A percentile compares a stretch with the other conserved stretches of the same genome.
Evolutionary conservation across 2,113 vertebrate species (phyloP).

Genomic region (Fulmarus glacialis): DNA sequence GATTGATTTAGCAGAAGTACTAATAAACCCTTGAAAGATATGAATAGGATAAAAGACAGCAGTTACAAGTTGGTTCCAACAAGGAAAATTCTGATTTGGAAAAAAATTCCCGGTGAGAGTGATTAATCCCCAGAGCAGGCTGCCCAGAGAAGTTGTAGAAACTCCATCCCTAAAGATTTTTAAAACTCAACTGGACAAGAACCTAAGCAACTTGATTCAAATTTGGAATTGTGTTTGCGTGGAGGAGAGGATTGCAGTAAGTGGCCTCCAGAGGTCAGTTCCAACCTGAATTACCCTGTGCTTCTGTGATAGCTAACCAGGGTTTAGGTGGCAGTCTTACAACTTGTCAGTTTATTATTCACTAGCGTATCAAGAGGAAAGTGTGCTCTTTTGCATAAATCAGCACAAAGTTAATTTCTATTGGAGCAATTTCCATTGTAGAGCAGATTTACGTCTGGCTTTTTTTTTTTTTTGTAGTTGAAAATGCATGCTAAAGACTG

Average conservation of each 20-base stretch:
- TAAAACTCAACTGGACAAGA: not conserved
- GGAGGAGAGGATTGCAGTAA: not conserved
- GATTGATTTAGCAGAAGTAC: not conserved
- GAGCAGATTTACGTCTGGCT: not conserved
- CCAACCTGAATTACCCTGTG: not conserved
- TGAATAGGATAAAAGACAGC: not conserved
- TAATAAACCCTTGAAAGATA: not conserved
- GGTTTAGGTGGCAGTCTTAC: not conserved
- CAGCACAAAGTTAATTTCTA: not conserved
- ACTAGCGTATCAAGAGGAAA: not conserved
- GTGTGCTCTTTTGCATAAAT: not conserved
- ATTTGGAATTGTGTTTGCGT: not conserved
- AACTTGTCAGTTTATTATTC: not conserved
- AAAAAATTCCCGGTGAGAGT: not conserved
- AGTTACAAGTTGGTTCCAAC: not conserved
- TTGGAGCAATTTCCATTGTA: not conserved
- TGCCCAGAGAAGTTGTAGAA: not conserved
- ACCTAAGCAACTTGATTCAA: not conserved
- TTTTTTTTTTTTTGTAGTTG: not conserved
- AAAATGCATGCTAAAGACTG: not conserved
- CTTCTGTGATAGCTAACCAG: not conserved
- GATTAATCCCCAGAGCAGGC: not conserved
- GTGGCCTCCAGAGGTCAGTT: not conserved
- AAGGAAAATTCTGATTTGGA: not conserved
- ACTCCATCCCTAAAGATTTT: not conserved